These are phyloP conservation scores for Aricia artaxerxes DNA, from an alignment of 2,888 invertebrate genomes.

Conservation along the genomic window DNA sequence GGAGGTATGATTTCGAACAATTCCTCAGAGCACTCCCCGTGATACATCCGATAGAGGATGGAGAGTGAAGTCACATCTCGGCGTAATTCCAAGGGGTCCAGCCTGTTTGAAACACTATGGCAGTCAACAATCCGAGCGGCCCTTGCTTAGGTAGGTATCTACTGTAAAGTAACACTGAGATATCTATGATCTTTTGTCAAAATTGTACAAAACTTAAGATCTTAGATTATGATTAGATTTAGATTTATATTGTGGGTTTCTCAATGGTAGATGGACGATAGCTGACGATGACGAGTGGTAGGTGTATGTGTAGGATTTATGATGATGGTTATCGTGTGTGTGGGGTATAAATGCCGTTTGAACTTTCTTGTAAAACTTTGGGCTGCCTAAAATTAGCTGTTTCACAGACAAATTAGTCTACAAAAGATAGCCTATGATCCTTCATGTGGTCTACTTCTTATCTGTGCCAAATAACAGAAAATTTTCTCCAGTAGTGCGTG, in stretches of 20 bases:
- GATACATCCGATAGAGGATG: too few relatives aligned
- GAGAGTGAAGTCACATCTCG: too few relatives aligned
- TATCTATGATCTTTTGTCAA: neutral
- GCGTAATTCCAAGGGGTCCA: too few relatives aligned
- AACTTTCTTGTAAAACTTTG: neutral
- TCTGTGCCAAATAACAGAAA: too few relatives aligned
- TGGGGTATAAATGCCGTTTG: slow-evolving; percentile 15
- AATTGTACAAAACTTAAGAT: neutral
- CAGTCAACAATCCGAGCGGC: neutral
- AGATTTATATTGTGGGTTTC: slow-evolving; percentile 28
- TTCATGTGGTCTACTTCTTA: too few relatives aligned
- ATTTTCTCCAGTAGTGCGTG: too few relatives aligned
- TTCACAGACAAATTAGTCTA: too few relatives aligned
- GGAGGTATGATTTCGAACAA: too few relatives aligned
- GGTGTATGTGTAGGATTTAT: slow-evolving; percentile 16
- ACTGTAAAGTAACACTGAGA: neutral
- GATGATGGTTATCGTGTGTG: slow-evolving; percentile 28
- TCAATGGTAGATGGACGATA: slow-evolving; percentile 30
- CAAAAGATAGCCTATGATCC: too few relatives aligned
- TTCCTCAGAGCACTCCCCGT: too few relatives aligned
- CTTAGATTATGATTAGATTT: neutral
- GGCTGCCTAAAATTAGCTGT: too few relatives aligned
- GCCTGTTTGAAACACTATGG: too few relatives aligned
- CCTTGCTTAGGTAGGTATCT: neutral
- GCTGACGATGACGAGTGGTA: neutral